Evolutionary conservation across 2,113 vertebrate genomes (phyloP).

Genomic region (Stigmatopora nigra): DNA sequence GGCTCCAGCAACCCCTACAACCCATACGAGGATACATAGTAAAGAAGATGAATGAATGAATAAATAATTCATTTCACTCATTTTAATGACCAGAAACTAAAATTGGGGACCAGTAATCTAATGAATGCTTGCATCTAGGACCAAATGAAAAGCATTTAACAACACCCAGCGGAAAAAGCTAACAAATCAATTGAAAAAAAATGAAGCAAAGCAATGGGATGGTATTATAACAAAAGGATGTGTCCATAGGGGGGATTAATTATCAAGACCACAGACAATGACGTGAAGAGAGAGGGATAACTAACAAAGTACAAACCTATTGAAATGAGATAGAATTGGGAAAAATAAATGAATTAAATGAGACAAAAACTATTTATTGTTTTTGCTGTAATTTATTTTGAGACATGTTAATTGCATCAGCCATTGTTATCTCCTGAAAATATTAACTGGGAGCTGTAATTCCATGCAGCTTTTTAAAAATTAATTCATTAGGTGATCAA

Average conservation of each 20-base stretch:
- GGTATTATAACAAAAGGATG: constrained; percentile 53
- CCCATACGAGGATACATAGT: too few species aligned
- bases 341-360: constrained; percentile 43
- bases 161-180: constrained; percentile 38
- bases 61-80: constrained; percentile 37
- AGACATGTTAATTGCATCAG: constrained; percentile 65
- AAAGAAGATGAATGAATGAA: too few species aligned
- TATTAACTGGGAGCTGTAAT: constrained; percentile 64
- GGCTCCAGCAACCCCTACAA: too few species aligned
- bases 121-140: constrained; percentile 34
- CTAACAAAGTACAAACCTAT: constrained; percentile 44
- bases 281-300: constrained; percentile 51
- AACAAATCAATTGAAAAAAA: constrained; percentile 44
- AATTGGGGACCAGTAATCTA: constrained; percentile 57
- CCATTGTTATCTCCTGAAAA: constrained; percentile 65
- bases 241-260: constrained; percentile 55
- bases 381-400: constrained; percentile 51
- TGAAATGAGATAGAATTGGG: constrained; percentile 13
- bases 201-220: constrained; percentile 38
- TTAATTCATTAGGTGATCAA: constrained; percentile 76
- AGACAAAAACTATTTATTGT: constrained; percentile 52
- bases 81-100: constrained; percentile 60
- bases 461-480: constrained; percentile 65
- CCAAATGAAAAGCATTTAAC: constrained; percentile 45
- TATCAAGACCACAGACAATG: constrained; percentile 46